Evolutionary conservation across 2,113 vertebrate genomes (phyloP).

Genomic region (Pollimyrus isidori): DNA sequence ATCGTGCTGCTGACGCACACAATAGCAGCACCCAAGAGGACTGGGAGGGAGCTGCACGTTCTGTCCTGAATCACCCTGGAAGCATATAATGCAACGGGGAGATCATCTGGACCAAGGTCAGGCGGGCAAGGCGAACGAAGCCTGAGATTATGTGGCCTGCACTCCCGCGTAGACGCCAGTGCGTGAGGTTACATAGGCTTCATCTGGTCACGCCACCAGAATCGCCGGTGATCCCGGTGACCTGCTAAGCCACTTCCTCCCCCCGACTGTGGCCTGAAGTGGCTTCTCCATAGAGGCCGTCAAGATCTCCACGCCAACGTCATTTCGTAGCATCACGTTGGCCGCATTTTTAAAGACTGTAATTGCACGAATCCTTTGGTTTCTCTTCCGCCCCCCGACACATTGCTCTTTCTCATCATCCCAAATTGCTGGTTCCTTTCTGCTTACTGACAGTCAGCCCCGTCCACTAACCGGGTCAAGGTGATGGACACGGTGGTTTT

Average conservation of each 20-base stretch:
- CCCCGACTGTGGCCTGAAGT: background rate
- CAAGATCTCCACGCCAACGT: background rate
- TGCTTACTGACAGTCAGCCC: background rate
- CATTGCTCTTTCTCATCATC: background rate
- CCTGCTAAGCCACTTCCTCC: too few species aligned
- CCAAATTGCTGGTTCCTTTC: background rate
- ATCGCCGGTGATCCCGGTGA: background rate
- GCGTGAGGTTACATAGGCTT: background rate
- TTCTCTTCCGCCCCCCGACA: background rate
- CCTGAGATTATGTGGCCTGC: background rate
- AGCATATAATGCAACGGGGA: background rate
- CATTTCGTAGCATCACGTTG: background rate
- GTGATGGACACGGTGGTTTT: background rate
- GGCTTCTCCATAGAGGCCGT: background rate
- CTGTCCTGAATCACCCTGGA: background rate
- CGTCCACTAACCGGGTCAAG: background rate
- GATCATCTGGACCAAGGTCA: constrained; percentile 6
- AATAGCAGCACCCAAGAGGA: constrained; percentile 16
- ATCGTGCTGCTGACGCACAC: background rate
- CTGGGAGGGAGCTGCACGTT: background rate
- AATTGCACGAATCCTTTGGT: background rate
- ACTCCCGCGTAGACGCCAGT: background rate
- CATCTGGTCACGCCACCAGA: background rate
- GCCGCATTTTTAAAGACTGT: background rate
- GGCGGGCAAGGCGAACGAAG: background rate